These are phyloP conservation scores for Aphidius gifuensis DNA, from an alignment of 1,140 invertebrate species.

Conservation along the genomic window DNA sequence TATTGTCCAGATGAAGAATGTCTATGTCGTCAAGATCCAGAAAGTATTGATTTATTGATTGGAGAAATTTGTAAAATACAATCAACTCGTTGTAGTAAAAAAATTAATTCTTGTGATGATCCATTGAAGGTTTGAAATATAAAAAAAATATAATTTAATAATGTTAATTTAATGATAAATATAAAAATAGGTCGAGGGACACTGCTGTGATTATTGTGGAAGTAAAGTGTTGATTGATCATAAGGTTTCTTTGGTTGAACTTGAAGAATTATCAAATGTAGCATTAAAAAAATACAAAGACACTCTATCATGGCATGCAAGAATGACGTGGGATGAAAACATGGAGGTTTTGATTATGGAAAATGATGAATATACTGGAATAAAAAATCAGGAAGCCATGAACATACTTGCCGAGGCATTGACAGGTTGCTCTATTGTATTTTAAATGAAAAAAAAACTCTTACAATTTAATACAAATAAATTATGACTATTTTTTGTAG, in stretches of 20 bases:
- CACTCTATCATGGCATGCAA: slow-evolving; percentile 39
- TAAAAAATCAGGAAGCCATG: slow-evolving; percentile 31
- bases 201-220: slow-evolving; percentile 50
- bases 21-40: slow-evolving; percentile 38
- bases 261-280: slow-evolving; percentile 28
- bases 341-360: slow-evolving; percentile 44
- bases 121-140: slow-evolving; percentile 36
- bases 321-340: slow-evolving; percentile 33
- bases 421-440: slow-evolving; percentile 25
- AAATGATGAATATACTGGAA: slow-evolving; percentile 37
- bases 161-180: slow-evolving; percentile 1
- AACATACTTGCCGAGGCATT: slow-evolving; percentile 24
- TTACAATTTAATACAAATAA: too few relatives aligned
- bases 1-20: slow-evolving; percentile 35
- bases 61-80: slow-evolving; percentile 47
- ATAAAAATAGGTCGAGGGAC: slow-evolving; percentile 45
- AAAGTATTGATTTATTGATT: slow-evolving; percentile 31
- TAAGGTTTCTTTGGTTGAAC: slow-evolving; percentile 31
- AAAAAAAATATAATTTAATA: slow-evolving; percentile 10
- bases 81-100: slow-evolving; percentile 33
- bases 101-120: slow-evolving; percentile 36
- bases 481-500: too few relatives aligned
- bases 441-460: not conserved
- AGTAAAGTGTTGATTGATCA: slow-evolving; percentile 33
- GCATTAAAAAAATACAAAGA: slow-evolving; percentile 30